Percentiles rank a stretch among this genome's conserved stretches.
phyloP scores from a whole-genome alignment of 2,797 vertebrate genomes.

The Ispidina picta region DNA sequence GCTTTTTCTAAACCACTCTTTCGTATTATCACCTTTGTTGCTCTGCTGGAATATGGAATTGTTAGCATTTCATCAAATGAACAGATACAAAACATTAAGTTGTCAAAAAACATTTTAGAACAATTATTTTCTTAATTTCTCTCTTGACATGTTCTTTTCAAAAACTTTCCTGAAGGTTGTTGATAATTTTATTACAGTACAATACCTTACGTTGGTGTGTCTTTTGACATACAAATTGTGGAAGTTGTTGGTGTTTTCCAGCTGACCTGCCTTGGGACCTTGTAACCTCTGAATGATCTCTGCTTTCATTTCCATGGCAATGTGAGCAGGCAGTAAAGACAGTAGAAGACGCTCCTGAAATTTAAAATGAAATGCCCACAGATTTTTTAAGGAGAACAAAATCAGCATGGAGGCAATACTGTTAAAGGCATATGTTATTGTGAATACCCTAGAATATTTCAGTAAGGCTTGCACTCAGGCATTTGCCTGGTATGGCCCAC shows the following conservation, averaged over 20 bases:
- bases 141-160: neutral
- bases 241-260: constrained; percentile 96
- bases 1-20: neutral
- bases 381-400: neutral
- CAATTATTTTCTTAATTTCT: neutral
- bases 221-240: constrained; percentile 95
- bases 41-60: neutral
- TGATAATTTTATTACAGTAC: neutral
- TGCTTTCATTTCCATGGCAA: constrained; percentile 95
- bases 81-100: neutral
- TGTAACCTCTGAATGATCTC: constrained; percentile 95
- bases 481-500: neutral
- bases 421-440: neutral
- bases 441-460: neutral
- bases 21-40: neutral
- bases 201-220: constrained; percentile 92
- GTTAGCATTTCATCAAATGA: neutral
- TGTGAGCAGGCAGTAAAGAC: constrained; percentile 92
- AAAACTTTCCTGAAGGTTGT: neutral
- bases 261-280: constrained; percentile 91
- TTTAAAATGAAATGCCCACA: neutral
- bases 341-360: constrained; percentile 90
- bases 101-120: neutral
- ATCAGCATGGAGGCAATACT: neutral
- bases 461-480: neutral